phyloP scores from a whole-genome alignment of 2,888 invertebrate genomes.

The Eristalis intricaria region DNA sequence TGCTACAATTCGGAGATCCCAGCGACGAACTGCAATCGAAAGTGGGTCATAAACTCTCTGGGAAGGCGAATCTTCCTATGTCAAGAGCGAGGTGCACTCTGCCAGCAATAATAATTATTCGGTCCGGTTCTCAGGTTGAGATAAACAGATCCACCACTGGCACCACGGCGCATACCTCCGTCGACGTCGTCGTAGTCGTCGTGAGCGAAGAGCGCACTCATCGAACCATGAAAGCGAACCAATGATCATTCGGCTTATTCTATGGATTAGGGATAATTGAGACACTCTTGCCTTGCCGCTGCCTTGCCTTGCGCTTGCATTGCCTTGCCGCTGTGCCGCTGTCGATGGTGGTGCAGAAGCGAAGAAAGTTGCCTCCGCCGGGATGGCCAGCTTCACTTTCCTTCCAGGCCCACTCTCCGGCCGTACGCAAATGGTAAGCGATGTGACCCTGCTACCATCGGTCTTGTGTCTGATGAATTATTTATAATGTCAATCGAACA shows the following conservation, averaged over 20 bases:
- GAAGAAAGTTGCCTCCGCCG: conserved; percentile 68
- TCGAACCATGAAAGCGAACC: conserved; percentile 57
- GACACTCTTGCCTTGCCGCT: conserved; percentile 41
- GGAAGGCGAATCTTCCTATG: conserved; percentile 64
- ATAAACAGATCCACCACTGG: conserved; percentile 55
- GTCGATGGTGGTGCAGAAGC: neutral
- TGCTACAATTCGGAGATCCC: conserved; percentile 67
- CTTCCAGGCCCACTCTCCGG: conserved; percentile 33
- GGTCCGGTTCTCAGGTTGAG: conserved; percentile 69
- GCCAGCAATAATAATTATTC: conserved; percentile 69
- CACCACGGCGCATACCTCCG: neutral
- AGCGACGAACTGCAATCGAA: conserved; percentile 64
- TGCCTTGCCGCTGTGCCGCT: neutral
- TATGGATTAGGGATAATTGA: conserved; percentile 72
- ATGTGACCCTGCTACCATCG: conserved; percentile 69
- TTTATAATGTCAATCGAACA: conserved; percentile 69
- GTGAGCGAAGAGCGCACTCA: conserved; percentile 1
- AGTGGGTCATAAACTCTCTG: conserved; percentile 72
- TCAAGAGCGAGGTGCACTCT: conserved; percentile 49
- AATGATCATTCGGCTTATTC: conserved; percentile 61
- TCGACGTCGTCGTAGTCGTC: neutral
- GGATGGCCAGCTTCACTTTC: conserved; percentile 68
- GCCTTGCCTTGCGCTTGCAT: neutral
- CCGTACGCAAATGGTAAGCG: conserved; percentile 65
- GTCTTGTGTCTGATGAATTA: conserved; percentile 70